Conservation (phyloP, 2,797 vertebrate species). For the Alectoris magna region DNA sequence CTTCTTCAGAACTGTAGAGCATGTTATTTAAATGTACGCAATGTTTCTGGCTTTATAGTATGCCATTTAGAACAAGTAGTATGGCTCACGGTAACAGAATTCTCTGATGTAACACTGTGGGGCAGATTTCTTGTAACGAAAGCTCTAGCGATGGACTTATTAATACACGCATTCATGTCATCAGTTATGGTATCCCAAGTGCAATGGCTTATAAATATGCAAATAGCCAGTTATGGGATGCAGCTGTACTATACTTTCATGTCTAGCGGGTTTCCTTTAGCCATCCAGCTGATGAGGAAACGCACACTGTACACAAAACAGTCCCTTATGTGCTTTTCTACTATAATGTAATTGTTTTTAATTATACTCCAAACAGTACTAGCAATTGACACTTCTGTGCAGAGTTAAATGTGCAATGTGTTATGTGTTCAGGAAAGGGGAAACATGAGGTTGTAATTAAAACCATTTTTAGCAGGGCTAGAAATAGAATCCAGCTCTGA, state of each 20-base stretch:
- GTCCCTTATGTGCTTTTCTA: not conserved
- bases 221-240: not conserved
- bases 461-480: slow-evolving; percentile 9
- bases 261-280: not conserved
- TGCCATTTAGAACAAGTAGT: not conserved
- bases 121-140: not conserved
- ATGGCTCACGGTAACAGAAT: not conserved
- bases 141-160: not conserved
- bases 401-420: not conserved
- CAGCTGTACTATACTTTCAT: not conserved
- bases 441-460: not conserved
- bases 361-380: not conserved
- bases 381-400: not conserved
- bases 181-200: not conserved
- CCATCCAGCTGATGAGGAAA: slow-evolving; percentile 3
- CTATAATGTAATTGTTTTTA: not conserved
- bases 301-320: not conserved
- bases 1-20: not conserved
- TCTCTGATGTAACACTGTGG: not conserved
- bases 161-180: not conserved
- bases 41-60: not conserved
- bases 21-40: not conserved
- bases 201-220: slow-evolving; percentile 17
- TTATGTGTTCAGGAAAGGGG: not conserved
- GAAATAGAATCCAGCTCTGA: not conserved